A percentile compares a stretch with the other conserved stretches of the same genome.
Conservation (phyloP, 2,113 vertebrate species). For the Marmota flaviventris region DNA sequence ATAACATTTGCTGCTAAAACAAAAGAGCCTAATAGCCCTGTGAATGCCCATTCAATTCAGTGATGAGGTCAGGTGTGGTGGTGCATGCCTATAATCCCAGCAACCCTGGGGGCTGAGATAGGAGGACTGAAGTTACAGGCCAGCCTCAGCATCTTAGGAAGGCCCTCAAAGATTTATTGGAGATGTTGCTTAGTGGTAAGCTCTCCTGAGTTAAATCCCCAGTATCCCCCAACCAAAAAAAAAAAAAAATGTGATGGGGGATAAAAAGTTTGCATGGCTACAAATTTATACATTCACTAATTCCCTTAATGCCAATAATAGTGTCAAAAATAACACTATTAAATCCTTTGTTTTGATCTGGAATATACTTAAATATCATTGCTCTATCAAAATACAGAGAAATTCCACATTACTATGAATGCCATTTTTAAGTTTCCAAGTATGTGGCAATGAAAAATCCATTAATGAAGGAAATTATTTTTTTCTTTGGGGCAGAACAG, state of each 20-base stretch:
- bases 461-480: background rate
- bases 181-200: too few relatives aligned
- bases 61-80: background rate
- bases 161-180: too few relatives aligned
- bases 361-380: conserved; percentile 26
- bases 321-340: background rate
- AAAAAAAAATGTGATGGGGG: too few relatives aligned
- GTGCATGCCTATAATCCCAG: too few relatives aligned
- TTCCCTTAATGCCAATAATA: background rate
- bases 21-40: background rate
- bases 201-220: too few relatives aligned
- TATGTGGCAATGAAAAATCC: background rate
- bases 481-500: background rate
- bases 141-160: too few relatives aligned
- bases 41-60: background rate
- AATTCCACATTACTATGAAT: background rate
- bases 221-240: too few relatives aligned
- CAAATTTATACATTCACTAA: background rate
- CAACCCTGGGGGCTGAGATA: too few relatives aligned
- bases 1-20: background rate
- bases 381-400: background rate
- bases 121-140: too few relatives aligned
- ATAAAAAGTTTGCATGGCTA: background rate
- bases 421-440: conserved; percentile 35
- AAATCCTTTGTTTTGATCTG: background rate